Percentiles rank a stretch among this genome's conserved stretches.
Conservation (phyloP, 1,140 invertebrate genomes). For the Bradynema listronoti region DNA sequence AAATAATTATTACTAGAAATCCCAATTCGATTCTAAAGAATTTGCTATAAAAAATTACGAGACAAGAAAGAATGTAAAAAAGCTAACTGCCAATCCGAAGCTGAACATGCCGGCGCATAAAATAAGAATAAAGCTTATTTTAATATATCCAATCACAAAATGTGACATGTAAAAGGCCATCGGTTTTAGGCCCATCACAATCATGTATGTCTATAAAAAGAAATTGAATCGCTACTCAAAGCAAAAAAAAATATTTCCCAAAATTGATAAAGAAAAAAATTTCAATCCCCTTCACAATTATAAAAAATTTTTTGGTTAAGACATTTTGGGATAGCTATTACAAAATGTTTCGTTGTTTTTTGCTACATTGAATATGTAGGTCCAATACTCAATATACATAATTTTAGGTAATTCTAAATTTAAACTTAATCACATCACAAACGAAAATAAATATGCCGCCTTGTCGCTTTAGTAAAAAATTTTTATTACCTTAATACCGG, state of each 20-base stretch:
- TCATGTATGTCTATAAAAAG: slow-evolving; percentile 41
- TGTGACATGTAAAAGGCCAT: slow-evolving; percentile 40
- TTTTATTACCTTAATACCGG: slow-evolving; percentile 41
- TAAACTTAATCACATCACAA: too few relatives aligned
- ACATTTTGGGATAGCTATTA: too few relatives aligned
- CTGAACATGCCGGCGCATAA: slow-evolving; percentile 16
- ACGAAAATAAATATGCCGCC: too few relatives aligned
- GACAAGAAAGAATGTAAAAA: slow-evolving; percentile 11
- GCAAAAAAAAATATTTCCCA: too few relatives aligned
- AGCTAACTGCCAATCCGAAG: slow-evolving; percentile 20
- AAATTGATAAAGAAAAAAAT: too few relatives aligned
- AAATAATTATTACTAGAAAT: neutral
- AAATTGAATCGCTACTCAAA: too few relatives aligned
- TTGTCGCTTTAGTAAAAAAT: slow-evolving; percentile 4
- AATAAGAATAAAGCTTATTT: slow-evolving; percentile 23
- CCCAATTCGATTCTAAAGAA: neutral
- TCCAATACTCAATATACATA: too few relatives aligned
- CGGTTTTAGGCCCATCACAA: slow-evolving; percentile 43
- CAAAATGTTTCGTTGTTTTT: too few relatives aligned
- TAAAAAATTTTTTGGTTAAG: neutral
- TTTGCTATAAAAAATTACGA: slow-evolving; percentile 4
- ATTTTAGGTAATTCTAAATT: too few relatives aligned
- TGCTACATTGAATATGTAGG: too few relatives aligned
- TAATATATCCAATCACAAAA: slow-evolving; percentile 36
- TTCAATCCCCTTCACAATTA: too few relatives aligned